phyloP scores from a whole-genome alignment of 2,797 vertebrate genomes.

The Sebastes itinus region DNA sequence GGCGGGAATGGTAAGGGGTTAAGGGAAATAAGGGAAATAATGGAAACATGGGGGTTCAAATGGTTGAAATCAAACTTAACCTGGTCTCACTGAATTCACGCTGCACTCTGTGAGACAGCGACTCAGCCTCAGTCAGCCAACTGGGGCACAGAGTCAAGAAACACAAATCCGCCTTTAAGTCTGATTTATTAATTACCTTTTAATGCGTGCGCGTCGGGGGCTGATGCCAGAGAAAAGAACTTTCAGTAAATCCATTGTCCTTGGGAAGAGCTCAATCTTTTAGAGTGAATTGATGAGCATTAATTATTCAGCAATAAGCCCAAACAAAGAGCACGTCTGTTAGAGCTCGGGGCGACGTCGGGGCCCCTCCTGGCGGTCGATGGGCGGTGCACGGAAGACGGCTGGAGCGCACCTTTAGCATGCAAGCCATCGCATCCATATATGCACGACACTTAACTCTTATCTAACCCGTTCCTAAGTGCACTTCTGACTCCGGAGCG shows the following conservation, averaged over 20 bases:
- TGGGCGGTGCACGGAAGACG: background rate
- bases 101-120: background rate
- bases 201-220: constrained; percentile 38
- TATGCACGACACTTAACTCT: constrained; percentile 33
- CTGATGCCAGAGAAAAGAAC: constrained; percentile 31
- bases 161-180: constrained; percentile 26
- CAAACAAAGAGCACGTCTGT: constrained; percentile 32
- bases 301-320: constrained; percentile 64
- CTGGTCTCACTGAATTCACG: background rate
- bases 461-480: constrained; percentile 17
- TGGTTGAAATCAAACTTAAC: background rate
- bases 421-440: constrained; percentile 33
- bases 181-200: constrained; percentile 62
- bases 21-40: background rate
- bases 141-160: constrained; percentile 5
- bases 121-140: background rate
- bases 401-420: constrained; percentile 24
- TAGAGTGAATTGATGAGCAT: constrained; percentile 55
- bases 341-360: background rate
- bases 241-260: constrained; percentile 60
- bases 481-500: constrained; percentile 13
- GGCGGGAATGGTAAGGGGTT: background rate
- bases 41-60: background rate
- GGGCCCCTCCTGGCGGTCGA: constrained; percentile 10
- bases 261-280: constrained; percentile 54